Conservation (phyloP, 2,113 vertebrate genomes). For the Myocastor coypus region DNA sequence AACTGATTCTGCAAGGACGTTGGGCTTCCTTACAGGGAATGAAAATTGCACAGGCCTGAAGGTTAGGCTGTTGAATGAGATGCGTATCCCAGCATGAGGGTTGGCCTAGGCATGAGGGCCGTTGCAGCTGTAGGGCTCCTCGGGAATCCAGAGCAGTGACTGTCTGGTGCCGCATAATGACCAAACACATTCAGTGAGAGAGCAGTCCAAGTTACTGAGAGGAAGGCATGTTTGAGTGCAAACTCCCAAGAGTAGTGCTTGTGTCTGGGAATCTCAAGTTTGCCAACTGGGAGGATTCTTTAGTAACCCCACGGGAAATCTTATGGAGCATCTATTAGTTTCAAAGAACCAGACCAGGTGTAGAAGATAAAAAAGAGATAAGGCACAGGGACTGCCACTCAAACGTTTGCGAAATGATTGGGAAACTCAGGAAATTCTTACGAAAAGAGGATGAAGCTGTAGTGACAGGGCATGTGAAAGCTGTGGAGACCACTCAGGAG, state of each 20-base stretch:
- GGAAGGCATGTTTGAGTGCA: background rate
- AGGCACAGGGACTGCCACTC: background rate
- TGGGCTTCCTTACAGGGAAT: conserved; percentile 49
- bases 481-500: background rate
- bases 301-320: background rate
- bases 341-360: background rate
- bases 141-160: background rate
- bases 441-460: background rate
- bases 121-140: background rate
- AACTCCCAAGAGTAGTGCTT: background rate
- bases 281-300: background rate
- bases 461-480: background rate
- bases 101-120: background rate
- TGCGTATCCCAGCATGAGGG: background rate
- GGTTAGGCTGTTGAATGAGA: background rate
- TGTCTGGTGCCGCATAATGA: background rate
- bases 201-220: background rate
- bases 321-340: background rate
- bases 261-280: conserved; percentile 27
- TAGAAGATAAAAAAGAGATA: background rate
- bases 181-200: background rate
- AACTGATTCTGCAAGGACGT: conserved; percentile 31
- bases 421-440: background rate
- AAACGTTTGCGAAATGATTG: background rate
- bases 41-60: background rate